Conservation (phyloP, 2,888 invertebrate genomes). For the Acanthoscelides obtectus region DNA sequence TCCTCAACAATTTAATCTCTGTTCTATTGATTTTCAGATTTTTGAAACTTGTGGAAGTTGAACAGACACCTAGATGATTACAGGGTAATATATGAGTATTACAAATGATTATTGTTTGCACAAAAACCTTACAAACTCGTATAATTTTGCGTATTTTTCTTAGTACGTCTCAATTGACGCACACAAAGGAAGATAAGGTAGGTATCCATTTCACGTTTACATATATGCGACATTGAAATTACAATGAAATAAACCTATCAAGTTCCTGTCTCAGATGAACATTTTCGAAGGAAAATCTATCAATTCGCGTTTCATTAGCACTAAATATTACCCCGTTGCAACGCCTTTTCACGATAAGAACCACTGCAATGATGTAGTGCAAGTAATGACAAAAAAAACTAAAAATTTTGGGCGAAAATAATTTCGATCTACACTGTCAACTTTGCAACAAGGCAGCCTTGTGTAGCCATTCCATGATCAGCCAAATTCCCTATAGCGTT, state of each 20-base stretch:
- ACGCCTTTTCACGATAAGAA: slow-evolving; percentile 6
- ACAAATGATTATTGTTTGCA: neutral
- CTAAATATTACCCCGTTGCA: slow-evolving; percentile 25
- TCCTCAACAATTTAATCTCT: slow-evolving; percentile 4
- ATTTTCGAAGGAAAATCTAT: slow-evolving; percentile 25
- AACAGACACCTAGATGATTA: neutral
- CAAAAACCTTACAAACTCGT: neutral
- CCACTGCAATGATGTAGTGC: slow-evolving; percentile 13
- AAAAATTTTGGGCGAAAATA: slow-evolving; percentile 16
- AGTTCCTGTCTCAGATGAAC: slow-evolving; percentile 33
- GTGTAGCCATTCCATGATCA: slow-evolving; percentile 13
- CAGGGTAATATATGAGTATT: neutral
- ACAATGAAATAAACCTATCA: slow-evolving; percentile 40
- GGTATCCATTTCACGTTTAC: slow-evolving; percentile 36
- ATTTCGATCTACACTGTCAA: slow-evolving; percentile 34
- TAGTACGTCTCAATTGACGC: neutral
- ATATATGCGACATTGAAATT: slow-evolving; percentile 38
- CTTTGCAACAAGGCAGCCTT: slow-evolving; percentile 33
- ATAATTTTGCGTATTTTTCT: neutral
- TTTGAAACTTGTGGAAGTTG: neutral
- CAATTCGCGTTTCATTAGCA: slow-evolving; percentile 24
- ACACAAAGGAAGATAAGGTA: slow-evolving; percentile 32
- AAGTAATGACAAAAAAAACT: slow-evolving; percentile 17
- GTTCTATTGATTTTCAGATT: neutral
- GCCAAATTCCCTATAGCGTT: slow-evolving; percentile 27